A percentile compares a stretch with the other conserved stretches of the same genome.
phyloP scores from a whole-genome alignment of 2,888 invertebrate species.

The Myopa testacea region DNA sequence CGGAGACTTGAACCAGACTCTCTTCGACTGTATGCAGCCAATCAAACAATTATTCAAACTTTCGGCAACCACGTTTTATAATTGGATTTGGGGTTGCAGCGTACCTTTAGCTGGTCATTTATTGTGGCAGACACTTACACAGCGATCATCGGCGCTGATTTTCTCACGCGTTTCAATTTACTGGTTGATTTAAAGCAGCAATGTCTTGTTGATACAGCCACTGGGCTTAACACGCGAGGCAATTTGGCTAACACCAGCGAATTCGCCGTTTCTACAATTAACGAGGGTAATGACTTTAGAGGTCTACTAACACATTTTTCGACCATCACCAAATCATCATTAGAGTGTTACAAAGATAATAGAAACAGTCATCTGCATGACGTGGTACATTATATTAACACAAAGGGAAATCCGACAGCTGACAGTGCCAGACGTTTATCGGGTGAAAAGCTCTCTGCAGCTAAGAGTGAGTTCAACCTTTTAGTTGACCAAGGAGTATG shows the following conservation, averaged over 20 bases:
- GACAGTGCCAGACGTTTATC: background rate
- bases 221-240: conserved; percentile 18
- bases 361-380: background rate
- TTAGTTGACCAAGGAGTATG: background rate
- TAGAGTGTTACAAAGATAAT: conserved; percentile 22
- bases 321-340: conserved; percentile 32
- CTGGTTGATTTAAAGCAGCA: conserved; percentile 39
- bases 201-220: conserved; percentile 35
- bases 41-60: too few relatives aligned
- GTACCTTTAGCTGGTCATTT: too few relatives aligned
- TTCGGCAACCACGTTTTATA: too few relatives aligned
- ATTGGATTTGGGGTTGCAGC: too few relatives aligned
- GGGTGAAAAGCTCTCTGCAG: background rate
- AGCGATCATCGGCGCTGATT: too few relatives aligned
- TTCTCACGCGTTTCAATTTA: too few relatives aligned
- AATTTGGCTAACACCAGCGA: conserved; percentile 27
- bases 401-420: conserved; percentile 1
- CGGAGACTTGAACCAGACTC: too few relatives aligned
- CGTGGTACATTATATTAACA: background rate
- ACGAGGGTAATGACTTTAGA: conserved; percentile 26
- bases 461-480: conserved; percentile 12
- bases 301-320: conserved; percentile 31
- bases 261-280: conserved; percentile 38
- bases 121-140: too few relatives aligned
- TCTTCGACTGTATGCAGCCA: too few relatives aligned